A percentile compares a stretch with the other conserved stretches of the same genome.
Conservation (phyloP, 2,888 invertebrate species). For the Panzeria rudis region DNA sequence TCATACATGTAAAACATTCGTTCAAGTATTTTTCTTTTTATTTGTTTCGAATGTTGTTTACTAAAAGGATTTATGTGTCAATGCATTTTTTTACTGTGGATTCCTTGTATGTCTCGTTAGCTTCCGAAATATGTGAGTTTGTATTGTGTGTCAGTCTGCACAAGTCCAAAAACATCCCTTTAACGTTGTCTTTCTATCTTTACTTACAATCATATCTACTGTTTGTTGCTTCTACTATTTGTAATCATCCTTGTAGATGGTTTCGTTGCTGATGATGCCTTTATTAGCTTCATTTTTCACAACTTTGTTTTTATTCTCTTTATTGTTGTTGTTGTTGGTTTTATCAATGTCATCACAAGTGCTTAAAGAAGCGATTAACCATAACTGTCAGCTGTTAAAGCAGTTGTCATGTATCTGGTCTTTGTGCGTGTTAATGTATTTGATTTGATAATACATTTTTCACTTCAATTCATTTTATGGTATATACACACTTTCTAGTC, state of each 20-base stretch:
- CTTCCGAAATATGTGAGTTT: neutral
- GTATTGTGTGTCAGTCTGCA: neutral
- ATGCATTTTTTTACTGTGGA: slow-evolving; percentile 35
- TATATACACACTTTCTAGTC: neutral
- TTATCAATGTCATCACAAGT: slow-evolving; percentile 56
- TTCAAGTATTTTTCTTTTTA: slow-evolving; percentile 26
- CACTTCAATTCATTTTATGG: slow-evolving; percentile 48
- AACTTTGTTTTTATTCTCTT: neutral
- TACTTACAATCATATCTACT: neutral
- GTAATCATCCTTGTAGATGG: slow-evolving; percentile 28
- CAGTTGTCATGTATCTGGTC: slow-evolving; percentile 71
- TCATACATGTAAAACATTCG: slow-evolving; percentile 12
- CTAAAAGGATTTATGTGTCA: slow-evolving; percentile 68
- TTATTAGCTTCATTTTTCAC: slow-evolving; percentile 61
- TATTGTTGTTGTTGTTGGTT: neutral
- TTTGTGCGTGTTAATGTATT: slow-evolving; percentile 64
- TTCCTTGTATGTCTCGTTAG: slow-evolving; percentile 12
- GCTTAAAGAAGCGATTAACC: slow-evolving; percentile 71
- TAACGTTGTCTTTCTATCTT: neutral
- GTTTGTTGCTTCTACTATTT: slow-evolving; percentile 11
- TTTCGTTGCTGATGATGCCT: slow-evolving; percentile 35
- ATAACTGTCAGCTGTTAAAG: slow-evolving; percentile 68
- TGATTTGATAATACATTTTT: slow-evolving; percentile 62
- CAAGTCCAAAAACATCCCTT: slow-evolving; percentile 36
- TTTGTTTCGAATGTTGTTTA: slow-evolving; percentile 50